phyloP scores from a whole-genome alignment of 1,140 invertebrate genomes.

The Drosophila busckii region DNA sequence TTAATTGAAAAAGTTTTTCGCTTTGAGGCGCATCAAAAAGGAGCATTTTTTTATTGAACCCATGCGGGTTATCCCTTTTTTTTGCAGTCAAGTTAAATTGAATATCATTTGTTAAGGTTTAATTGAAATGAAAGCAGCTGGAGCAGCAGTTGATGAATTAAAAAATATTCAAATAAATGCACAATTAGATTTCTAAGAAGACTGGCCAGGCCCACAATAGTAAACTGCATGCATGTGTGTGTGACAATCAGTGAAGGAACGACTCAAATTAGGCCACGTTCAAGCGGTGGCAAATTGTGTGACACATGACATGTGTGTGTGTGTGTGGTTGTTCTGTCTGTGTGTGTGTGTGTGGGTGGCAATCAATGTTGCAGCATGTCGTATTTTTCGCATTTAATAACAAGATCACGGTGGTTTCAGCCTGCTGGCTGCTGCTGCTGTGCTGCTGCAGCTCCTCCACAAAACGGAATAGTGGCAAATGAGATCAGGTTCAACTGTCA shows the following conservation, averaged over 20 bases:
- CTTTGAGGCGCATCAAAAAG: slow-evolving; percentile 49
- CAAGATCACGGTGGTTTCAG: too few relatives aligned
- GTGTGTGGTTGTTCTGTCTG: neutral
- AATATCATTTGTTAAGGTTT: slow-evolving; percentile 1
- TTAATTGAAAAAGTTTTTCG: slow-evolving; percentile 70
- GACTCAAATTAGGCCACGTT: slow-evolving; percentile 55
- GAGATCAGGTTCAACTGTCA: slow-evolving; percentile 53
- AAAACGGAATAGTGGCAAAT: slow-evolving; percentile 57
- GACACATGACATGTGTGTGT: neutral
- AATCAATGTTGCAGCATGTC: slow-evolving; percentile 47
- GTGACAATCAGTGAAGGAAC: slow-evolving; percentile 31
- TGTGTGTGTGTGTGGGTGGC: neutral
- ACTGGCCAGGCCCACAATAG: slow-evolving; percentile 22
- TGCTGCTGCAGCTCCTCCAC: slow-evolving; percentile 45
- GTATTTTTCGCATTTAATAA: slow-evolving; percentile 49
- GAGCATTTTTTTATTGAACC: slow-evolving; percentile 38
- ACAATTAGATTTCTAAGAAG: too few relatives aligned
- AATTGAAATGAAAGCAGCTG: too few relatives aligned
- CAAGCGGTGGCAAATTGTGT: slow-evolving; percentile 41
- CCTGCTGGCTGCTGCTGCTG: neutral
- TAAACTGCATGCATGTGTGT: too few relatives aligned
- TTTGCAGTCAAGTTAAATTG: slow-evolving; percentile 18
- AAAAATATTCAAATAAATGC: too few relatives aligned
- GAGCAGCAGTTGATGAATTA: too few relatives aligned
- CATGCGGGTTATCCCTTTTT: slow-evolving; percentile 25